Evolutionary conservation across 2,113 vertebrate genomes (phyloP).

Genomic region (Passer domesticus): DNA sequence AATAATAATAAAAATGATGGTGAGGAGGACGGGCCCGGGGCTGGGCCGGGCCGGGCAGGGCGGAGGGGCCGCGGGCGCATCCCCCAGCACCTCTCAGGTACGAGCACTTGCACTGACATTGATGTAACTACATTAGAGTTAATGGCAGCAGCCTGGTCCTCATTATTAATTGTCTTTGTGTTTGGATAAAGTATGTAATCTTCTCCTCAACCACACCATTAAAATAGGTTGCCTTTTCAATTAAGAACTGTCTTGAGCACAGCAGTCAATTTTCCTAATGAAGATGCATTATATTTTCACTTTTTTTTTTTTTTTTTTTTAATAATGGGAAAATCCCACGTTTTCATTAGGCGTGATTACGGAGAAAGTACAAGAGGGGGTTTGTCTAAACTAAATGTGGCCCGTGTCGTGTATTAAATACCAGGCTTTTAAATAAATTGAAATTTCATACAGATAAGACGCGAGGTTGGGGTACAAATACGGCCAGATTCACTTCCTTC

Average conservation of each 20-base stretch:
- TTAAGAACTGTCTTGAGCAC: slow-evolving; percentile 78
- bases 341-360: slow-evolving; percentile 77
- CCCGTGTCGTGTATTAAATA: slow-evolving; percentile 57
- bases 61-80: slow-evolving; percentile 9
- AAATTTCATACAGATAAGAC: slow-evolving; percentile 71
- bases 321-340: slow-evolving; percentile 72
- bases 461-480: slow-evolving; percentile 39
- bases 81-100: slow-evolving; percentile 62
- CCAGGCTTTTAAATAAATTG: slow-evolving; percentile 76
- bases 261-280: slow-evolving; percentile 81
- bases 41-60: neutral
- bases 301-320: slow-evolving; percentile 16
- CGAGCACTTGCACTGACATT: slow-evolving; percentile 62
- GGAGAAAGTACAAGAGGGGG: slow-evolving; percentile 63
- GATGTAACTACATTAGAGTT: slow-evolving; percentile 77
- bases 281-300: slow-evolving; percentile 77
- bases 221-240: slow-evolving; percentile 85
- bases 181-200: slow-evolving; percentile 87
- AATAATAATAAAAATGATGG: neutral
- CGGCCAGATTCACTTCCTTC: slow-evolving; percentile 53
- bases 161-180: slow-evolving; percentile 85
- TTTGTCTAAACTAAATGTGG: slow-evolving; percentile 66
- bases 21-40: neutral
- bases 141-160: slow-evolving; percentile 77
- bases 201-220: slow-evolving; percentile 80